phyloP scores from a whole-genome alignment of 2,113 vertebrate species.

The Tragelaphus imberbis region DNA sequence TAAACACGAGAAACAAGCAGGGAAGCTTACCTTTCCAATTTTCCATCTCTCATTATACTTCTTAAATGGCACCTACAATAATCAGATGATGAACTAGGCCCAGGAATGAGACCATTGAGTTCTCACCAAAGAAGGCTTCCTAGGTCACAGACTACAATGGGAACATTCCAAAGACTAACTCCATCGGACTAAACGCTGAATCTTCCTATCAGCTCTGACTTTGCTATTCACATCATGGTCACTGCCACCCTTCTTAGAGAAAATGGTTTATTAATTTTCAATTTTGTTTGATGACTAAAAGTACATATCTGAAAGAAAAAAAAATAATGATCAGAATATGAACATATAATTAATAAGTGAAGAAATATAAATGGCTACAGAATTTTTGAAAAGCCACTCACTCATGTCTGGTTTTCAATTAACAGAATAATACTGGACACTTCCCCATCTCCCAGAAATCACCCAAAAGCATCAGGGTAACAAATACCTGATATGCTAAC shows the following conservation, averaged over 20 bases:
- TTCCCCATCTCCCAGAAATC: neutral
- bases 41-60: neutral
- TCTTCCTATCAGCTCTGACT: neutral
- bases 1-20: neutral
- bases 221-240: neutral
- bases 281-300: neutral
- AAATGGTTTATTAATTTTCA: neutral
- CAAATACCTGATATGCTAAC: neutral
- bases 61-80: neutral
- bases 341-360: neutral
- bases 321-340: neutral
- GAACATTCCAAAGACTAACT: neutral
- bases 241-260: neutral
- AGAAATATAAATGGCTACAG: neutral
- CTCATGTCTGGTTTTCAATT: neutral
- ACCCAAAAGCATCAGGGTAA: neutral
- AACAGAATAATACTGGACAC: neutral
- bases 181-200: neutral
- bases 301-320: neutral
- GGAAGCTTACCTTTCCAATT: neutral
- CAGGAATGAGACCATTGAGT: neutral
- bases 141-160: neutral
- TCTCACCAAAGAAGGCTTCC: neutral
- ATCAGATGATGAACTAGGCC: neutral
- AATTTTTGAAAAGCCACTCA: conserved; percentile 3